Base-by-base conservation (phyloP, 2,113 vertebrate genomes). In the Gymnogyps californianus region DNA sequence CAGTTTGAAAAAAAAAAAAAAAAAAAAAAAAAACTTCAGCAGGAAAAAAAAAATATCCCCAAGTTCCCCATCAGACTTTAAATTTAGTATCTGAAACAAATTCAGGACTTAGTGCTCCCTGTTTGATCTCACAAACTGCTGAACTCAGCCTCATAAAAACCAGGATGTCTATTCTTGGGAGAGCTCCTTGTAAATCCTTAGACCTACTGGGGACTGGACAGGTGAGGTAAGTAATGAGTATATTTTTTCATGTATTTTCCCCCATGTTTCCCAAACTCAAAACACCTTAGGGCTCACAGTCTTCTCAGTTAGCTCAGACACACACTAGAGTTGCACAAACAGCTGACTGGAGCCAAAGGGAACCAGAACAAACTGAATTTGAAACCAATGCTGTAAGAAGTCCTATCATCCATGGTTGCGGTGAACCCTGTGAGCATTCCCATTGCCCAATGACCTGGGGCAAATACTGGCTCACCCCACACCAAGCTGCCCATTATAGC, bases 71-170 rank as follows among this genome's bases (percentile, higher is more conserved):
- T 93, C 70, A 86, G 62, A 67, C 46, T 83, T 91, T 69, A 90
- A 91, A 94, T 95, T 90, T 91, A 85, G 65, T 87, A 76, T 75
- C 72, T 87, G 89, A 94, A 96, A 91, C 74, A 87, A 94, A 81
- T 84, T 86, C 54, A 76, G 62, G 38, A 72, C 84, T 88, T 44
- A 57, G 24, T 84, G 65, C 38, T 89, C 87, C 57, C 51, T 38
- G 31, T 78, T 57, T 91, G 93, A 95, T 93, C 81, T 89, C n/a
- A 69, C 52, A 89, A 82, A 89, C 81, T 87, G 94, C 83, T 95
- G 87, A 95, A 72, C 74, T 95, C 81, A 94, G 81, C 57, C 65
- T 61, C 74, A 85, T 93, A 67, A 89, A 95, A 95, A 10, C 6
- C 87, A 93, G 84, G 70, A 92, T 92, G 75, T 61, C 78, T 79